Evolutionary conservation across 2,888 invertebrate species (phyloP), one percentile per base, ranked within the genome.

Genomic region (Achlya flavicornis): DNA sequence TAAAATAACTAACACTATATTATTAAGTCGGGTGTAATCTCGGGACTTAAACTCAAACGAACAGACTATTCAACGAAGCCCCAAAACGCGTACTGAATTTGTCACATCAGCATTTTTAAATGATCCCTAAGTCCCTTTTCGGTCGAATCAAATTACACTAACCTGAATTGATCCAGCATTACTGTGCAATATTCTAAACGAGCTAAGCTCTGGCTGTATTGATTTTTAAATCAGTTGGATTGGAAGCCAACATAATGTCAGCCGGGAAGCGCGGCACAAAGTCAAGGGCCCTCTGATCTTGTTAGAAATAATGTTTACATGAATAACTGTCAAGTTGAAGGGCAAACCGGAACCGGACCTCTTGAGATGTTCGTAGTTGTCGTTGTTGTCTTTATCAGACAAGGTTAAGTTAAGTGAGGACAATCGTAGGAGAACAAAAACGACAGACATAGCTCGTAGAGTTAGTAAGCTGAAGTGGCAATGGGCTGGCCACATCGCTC

Each of bases 211-310:
- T 61, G 65, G 32, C 38, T 41, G 66, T 85, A 86, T 86, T 79
- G 86, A 88, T 87, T 85, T 81, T 79, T 81, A 79, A 80, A 83
- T 78, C 80, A 75, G 72, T 60, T 16, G 48, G 48, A 53, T 63
- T 66, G 38, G 89, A 90, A 90, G 84, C 89, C 90, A 66, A n/a
- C 65, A 65, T 83, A 88, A 74, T 84, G 79, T 65, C 72, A 68
- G 75, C 70, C 79, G 75, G 81, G 81, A 77, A 80, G 64, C 64
- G 70, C 59, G 73, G 69, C 79, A 81, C 82, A 89, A 90, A 86
- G 92, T 92, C 92, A 92, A 91, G 92, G 90, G 83, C 78, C 76
- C 62, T 63, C 71, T 86, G 84, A 91, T 91, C 89, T 81, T 76
- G 83, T 90, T 91, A 85, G 78, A 74, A 73, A 65, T 62, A 35